Percentiles rank a stretch among this genome's conserved stretches.
Evolutionary conservation across 1,140 invertebrate species (phyloP).

Genomic region (Cherax quadricarinatus): DNA sequence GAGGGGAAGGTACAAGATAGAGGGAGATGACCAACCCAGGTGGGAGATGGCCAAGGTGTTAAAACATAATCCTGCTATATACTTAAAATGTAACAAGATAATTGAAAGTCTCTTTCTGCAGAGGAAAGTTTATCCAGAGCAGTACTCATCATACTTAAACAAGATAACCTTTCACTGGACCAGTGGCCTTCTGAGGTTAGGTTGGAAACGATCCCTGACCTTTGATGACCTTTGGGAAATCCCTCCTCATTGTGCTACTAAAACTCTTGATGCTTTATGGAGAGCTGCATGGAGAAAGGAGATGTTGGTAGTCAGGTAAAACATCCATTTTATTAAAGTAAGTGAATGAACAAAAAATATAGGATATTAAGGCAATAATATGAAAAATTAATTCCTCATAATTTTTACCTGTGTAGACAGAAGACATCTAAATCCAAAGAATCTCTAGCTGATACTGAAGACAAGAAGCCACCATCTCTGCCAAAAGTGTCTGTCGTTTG

Average conservation of each 20-base stretch:
- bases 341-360: neutral
- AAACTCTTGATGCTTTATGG: neutral
- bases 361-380: neutral
- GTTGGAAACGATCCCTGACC: neutral
- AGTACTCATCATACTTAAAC: neutral
- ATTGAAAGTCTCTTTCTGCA: neutral
- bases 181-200: neutral
- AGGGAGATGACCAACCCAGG: no score
- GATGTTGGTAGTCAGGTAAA: neutral
- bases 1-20: no score
- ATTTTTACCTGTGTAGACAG: neutral
- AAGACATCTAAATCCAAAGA: neutral
- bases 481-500: neutral
- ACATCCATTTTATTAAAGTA: neutral
- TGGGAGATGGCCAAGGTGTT: no score
- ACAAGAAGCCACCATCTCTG: neutral
- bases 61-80: no score
- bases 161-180: neutral
- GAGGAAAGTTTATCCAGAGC: neutral
- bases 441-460: neutral
- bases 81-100: no score
- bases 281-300: neutral
- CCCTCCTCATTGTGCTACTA: neutral
- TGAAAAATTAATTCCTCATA: neutral
- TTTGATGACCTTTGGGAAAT: neutral